Evolutionary conservation across 2,888 invertebrate species (phyloP).

Genomic region (Parnassius apollo): DNA sequence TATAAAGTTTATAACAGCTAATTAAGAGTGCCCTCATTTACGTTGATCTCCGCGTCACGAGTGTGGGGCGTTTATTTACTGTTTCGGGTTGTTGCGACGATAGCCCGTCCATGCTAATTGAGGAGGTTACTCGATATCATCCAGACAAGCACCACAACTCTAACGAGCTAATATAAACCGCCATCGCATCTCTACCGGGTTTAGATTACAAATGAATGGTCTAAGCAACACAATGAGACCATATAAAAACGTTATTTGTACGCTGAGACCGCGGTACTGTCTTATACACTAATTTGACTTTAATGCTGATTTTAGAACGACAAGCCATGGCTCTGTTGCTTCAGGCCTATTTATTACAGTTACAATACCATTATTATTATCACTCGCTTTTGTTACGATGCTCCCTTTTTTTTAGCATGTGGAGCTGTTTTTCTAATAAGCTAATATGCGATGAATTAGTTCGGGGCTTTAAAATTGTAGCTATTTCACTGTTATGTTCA

Average conservation of each 20-base stretch:
- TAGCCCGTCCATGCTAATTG: constrained; percentile 65
- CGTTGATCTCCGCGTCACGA: constrained; percentile 65
- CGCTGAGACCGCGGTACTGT: constrained; percentile 6
- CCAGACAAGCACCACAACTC: constrained; percentile 52
- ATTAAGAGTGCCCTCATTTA: constrained; percentile 70
- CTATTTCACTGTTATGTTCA: no score
- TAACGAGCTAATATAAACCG: constrained; percentile 59
- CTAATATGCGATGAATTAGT: neutral
- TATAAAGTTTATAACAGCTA: constrained; percentile 75
- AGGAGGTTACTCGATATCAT: constrained; percentile 62
- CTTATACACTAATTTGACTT: constrained; percentile 25
- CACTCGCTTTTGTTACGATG: constrained; percentile 9
- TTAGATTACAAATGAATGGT: constrained; percentile 32
- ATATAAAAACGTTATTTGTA: constrained; percentile 26
- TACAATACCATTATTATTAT: constrained; percentile 19
- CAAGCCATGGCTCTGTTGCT: constrained; percentile 5
- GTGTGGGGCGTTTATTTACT: constrained; percentile 45
- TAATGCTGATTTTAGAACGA: constrained; percentile 23
- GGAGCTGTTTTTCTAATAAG: constrained; percentile 4
- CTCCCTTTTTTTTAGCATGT: constrained; percentile 2
- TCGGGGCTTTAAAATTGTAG: neutral
- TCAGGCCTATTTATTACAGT: constrained; percentile 17
- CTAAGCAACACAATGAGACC: constrained; percentile 25
- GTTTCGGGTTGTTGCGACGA: constrained; percentile 59
- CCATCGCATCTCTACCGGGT: constrained; percentile 38